Conservation (phyloP, 2,888 invertebrate genomes). For the Danaus chrysippus region DNA sequence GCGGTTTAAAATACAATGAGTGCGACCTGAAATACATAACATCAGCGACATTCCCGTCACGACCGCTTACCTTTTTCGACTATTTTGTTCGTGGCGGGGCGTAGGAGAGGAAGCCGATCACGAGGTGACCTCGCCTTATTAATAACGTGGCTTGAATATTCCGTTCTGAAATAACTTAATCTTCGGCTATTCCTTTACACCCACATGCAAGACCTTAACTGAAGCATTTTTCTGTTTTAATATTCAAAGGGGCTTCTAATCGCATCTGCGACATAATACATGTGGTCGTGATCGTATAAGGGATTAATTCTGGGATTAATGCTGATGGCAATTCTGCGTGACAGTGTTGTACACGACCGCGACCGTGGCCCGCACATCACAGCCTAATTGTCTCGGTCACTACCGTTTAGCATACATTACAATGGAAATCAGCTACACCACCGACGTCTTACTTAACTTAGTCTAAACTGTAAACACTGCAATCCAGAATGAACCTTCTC, state of each 20-base stretch:
- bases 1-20: conserved; percentile 76
- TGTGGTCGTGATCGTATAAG: conserved; percentile 62
- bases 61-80: conserved; percentile 72
- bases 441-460: conserved; percentile 54
- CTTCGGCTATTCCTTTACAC: conserved; percentile 29
- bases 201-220: conserved; percentile 34
- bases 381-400: conserved; percentile 69
- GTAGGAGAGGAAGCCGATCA: conserved; percentile 52
- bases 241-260: conserved; percentile 42
- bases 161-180: conserved; percentile 22
- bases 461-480: conserved; percentile 39
- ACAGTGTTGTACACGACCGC: conserved; percentile 51
- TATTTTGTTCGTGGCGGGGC: conserved; percentile 59
- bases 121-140: conserved; percentile 62
- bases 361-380: conserved; percentile 48
- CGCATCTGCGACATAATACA: conserved; percentile 48
- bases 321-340: conserved; percentile 57
- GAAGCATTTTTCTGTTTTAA: conserved; percentile 37
- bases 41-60: conserved; percentile 71
- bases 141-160: conserved; percentile 70
- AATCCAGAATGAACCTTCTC: conserved; percentile 37
- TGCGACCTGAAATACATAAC: conserved; percentile 67
- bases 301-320: conserved; percentile 46
- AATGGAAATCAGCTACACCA: conserved; percentile 63
- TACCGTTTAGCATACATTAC: conserved; percentile 70